Base-by-base conservation (phyloP, 2,797 vertebrate species). In the Cossypha caffra region DNA sequence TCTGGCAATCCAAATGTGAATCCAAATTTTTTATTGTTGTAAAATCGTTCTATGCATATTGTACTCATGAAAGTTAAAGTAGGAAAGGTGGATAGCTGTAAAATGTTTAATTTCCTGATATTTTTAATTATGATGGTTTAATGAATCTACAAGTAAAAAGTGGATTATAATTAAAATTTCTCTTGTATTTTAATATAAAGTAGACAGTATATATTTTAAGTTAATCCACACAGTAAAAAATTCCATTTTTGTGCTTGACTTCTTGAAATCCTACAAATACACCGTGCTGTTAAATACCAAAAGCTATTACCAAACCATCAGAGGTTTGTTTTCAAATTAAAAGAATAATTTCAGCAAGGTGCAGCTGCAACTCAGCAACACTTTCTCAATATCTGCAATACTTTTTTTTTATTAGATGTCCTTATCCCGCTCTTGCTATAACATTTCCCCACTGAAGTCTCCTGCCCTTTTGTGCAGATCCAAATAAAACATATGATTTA, bases 61-160 rank as follows among this genome's bases (percentile, higher is more conserved):
- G 77, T 67, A 92, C 31, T 66, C 20, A 9, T 31, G 61, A 79
- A 95, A 73, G n/a, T 54, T 73, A 20, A 82, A 90, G n/a, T 0
- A 71, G 78, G 38, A 85, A 79, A 89, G 29, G 48, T 42, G 58
- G 78, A 89, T 33, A 67, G 54, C 57, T 74, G 57, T 61, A 90
- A 94, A 90, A 96, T 52, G 19, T 91, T 93, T 92, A 18, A 96
- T 94, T 92, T 96, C 95, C 93, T 88, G 73, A 4, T 35, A 51
- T 50, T 93, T 91, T 93, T 76, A 90, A 76, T 86, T 88, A 25
- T 20, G 42, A 55, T 47, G 16, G 11, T 67, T 90, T 86, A 88
- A 95, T 57, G 48, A 90, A 91, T 42, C 33, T 57, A 28, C 26
- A 86, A 55, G 45, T 59, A 24, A 77, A 52, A 91, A 80, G 33